Evolutionary conservation across 64 coral and sea anemone genomes (phyloP).

Genomic region (Anthopleura sola): DNA sequence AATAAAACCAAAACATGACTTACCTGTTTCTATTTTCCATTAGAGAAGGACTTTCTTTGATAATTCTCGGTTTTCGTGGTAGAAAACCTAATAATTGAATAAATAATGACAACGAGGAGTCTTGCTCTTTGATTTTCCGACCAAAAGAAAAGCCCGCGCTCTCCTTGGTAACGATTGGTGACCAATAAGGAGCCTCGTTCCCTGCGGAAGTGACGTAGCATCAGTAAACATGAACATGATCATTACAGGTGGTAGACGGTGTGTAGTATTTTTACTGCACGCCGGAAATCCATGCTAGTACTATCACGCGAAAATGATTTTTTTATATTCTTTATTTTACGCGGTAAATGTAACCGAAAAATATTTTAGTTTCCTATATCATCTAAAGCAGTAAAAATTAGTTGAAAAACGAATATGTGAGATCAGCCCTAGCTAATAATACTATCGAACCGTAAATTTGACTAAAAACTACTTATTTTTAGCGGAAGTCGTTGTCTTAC

Average conservation of each 20-base stretch:
- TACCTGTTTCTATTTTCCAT: constrained; percentile 31
- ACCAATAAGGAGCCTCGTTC: constrained; percentile 10
- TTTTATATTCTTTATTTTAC: background rate
- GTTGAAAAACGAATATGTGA: too few relatives aligned
- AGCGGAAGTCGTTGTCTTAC: too few relatives aligned
- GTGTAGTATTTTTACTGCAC: background rate
- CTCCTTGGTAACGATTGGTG: constrained; percentile 14
- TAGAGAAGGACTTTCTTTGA: background rate
- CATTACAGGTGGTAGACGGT: too few relatives aligned
- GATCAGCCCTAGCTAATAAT: too few relatives aligned
- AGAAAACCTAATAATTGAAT: constrained; percentile 9
- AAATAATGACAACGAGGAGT: background rate
- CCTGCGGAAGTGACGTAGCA: background rate
- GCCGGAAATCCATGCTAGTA: background rate
- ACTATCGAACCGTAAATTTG: too few relatives aligned
- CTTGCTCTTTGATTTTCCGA: background rate
- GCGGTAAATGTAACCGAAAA: background rate
- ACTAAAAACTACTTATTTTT: too few relatives aligned
- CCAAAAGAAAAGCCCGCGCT: constrained; percentile 32
- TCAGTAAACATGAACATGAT: too few relatives aligned
- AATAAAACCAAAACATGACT: background rate
- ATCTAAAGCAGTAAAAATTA: too few relatives aligned
- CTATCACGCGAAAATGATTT: background rate
- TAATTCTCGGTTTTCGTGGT: background rate
- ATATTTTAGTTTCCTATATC: background rate